phyloP scores from a whole-genome alignment of 2,888 invertebrate genomes.

The Nomada fucata region DNA sequence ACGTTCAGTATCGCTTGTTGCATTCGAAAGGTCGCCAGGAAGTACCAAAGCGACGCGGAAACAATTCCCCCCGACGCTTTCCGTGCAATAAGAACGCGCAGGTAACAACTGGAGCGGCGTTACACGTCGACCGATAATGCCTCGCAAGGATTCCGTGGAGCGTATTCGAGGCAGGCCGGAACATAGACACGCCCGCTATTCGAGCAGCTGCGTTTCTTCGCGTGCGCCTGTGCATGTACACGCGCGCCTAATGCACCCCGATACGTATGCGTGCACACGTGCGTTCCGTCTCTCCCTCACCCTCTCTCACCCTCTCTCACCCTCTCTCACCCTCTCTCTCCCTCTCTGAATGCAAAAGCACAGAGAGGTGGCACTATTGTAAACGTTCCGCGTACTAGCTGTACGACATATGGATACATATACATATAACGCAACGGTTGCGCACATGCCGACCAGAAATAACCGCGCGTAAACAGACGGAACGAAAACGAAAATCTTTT shows the following conservation, averaged over 20 bases:
- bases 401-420: conserved; percentile 76
- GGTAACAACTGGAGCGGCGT: background rate
- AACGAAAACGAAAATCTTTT: conserved; percentile 66
- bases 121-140: conserved; percentile 37
- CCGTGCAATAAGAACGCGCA: background rate
- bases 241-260: conserved; percentile 38
- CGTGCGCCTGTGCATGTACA: conserved; percentile 50
- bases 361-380: conserved; percentile 71
- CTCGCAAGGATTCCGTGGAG: conserved; percentile 28
- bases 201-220: conserved; percentile 80
- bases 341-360: conserved; percentile 53
- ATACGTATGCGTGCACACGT: conserved; percentile 43
- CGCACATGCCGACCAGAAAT: conserved; percentile 75
- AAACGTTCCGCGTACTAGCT: conserved; percentile 75
- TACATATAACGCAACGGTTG: conserved; percentile 66
- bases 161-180: conserved; percentile 55
- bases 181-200: conserved; percentile 70
- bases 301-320: no score
- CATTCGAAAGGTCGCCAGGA: no score
- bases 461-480: conserved; percentile 72
- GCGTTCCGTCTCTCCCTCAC: conserved; percentile 24
- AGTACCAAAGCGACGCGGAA: background rate
- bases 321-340: no score
- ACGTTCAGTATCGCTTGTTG: no score
- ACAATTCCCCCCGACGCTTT: conserved; percentile 5